Conservation (phyloP, 2,113 vertebrate genomes). For the Hirundichthys speculiger region DNA sequence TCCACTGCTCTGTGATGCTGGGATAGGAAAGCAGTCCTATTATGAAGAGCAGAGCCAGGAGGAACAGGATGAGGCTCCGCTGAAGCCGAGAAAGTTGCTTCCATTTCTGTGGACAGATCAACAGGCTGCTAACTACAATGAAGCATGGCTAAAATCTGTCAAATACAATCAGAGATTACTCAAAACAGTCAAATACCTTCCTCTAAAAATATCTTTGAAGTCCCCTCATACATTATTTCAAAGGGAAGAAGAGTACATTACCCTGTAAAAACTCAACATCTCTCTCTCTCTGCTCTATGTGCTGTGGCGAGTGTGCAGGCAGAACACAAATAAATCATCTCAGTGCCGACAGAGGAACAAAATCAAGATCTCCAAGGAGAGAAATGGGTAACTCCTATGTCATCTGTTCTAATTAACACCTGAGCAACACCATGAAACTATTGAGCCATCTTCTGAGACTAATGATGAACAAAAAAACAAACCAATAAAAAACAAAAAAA, state of each 20-base stretch:
- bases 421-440: slow-evolving; percentile 50
- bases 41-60: slow-evolving; percentile 83
- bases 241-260: slow-evolving; percentile 8
- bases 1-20: slow-evolving; percentile 81
- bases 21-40: slow-evolving; percentile 85
- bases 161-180: neutral
- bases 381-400: slow-evolving; percentile 4
- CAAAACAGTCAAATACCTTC: neutral
- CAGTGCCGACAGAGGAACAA: slow-evolving; percentile 19
- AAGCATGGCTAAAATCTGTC: slow-evolving; percentile 6
- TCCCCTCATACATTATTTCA: neutral
- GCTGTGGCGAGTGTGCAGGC: neutral
- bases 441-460: slow-evolving; percentile 40
- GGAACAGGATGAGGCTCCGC: slow-evolving; percentile 87
- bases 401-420: slow-evolving; percentile 63
- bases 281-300: slow-evolving; percentile 21
- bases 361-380: slow-evolving; percentile 16
- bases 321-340: slow-evolving; percentile 17
- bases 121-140: slow-evolving; percentile 8
- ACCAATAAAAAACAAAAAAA: too few relatives aligned
- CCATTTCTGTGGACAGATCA: slow-evolving; percentile 87
- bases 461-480: neutral
- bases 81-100: slow-evolving; percentile 96
- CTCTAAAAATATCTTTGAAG: too few relatives aligned
- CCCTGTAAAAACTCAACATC: slow-evolving; percentile 33